Evolutionary conservation across 1,140 invertebrate genomes (phyloP), one percentile per base, ranked within the genome.

Genomic region (Cydia fagiglandana): DNA sequence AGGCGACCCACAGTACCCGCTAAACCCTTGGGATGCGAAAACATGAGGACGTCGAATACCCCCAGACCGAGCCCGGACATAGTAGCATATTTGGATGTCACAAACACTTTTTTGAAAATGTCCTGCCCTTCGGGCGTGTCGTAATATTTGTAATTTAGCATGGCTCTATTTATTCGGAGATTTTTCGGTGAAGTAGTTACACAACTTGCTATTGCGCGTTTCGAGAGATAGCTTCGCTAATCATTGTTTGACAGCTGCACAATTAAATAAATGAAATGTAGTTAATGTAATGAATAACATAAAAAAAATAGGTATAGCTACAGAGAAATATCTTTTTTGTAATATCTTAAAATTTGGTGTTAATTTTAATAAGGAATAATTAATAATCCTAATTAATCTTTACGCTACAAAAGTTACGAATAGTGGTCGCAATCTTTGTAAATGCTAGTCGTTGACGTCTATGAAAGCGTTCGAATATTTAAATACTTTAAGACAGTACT

Each of bases 111-210:
- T 77, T 94, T 92, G 64, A 94, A 87, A 38, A 95, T 93, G 84
- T 96, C 95, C 73, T 95, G 80, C 0, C 96, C 96, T 53, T 97
- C 96, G 0, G 96, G 96, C n/a, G 94, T 93, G 83, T 96, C 94
- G 85, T 95, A 96, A 82, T 96, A 97, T 86, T 91, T 91, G 76
- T 93, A 93, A 45, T 77, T 86, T 20, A 91, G 38, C 77, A 91
- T 77, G 47, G 75, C n/a, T 78, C 73, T 84, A 78, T 80, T 78
- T 80, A 68, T 76, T 77, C 45, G 53, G 13, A 73, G 73, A 74
- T 73, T 78, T 38, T 75, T 76, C 45, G 79, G 70, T 73, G 76
- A 76, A 61, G 76, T 76, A 86, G 85, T 92, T 93, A 92, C 89
- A 91, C 89, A 91, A 92, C 83, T 73, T 73, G 47, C 47, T 73